A percentile compares a stretch with the other conserved stretches of the same genome.
phyloP scores from a whole-genome alignment of 1,140 invertebrate species.

The Ips nitidus region DNA sequence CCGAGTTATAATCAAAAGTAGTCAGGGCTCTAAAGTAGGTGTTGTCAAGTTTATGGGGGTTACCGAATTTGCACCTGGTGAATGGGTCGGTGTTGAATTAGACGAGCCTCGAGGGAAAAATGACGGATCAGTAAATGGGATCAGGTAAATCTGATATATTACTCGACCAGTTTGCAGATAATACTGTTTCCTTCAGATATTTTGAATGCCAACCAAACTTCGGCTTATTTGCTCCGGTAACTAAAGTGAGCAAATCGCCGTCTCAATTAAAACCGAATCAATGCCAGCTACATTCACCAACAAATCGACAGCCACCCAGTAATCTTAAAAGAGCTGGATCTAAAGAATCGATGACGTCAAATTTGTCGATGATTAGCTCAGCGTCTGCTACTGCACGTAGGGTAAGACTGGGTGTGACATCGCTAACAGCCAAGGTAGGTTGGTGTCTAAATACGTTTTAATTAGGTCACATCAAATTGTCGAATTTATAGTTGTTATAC shows the following conservation, averaged over 20 bases:
- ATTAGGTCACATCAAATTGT: background rate
- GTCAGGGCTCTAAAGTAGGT: constrained; percentile 86
- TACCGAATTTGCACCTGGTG: constrained; percentile 86
- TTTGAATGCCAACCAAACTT: constrained; percentile 89
- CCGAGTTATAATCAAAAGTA: constrained; percentile 85
- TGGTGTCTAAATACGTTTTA: constrained; percentile 10
- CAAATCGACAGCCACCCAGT: constrained; percentile 55
- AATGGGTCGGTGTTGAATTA: constrained; percentile 94
- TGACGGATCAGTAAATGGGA: constrained; percentile 89
- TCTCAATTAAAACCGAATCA: constrained; percentile 67
- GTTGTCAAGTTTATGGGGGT: constrained; percentile 79
- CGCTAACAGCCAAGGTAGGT: constrained; percentile 70
- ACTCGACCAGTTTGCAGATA: background rate
- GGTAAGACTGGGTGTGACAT: constrained; percentile 74
- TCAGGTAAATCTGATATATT: constrained; percentile 58
- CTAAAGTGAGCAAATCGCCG: constrained; percentile 83
- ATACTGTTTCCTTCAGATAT: constrained; percentile 68
- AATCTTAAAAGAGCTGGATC: constrained; percentile 74
- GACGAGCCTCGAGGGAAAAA: constrained; percentile 94
- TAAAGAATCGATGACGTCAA: constrained; percentile 81
- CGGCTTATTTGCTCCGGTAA: constrained; percentile 88
- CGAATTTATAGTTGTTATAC: background rate
- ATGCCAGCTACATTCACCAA: constrained; percentile 64
- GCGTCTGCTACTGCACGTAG: constrained; percentile 50
- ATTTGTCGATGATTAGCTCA: constrained; percentile 70